A percentile compares a stretch with the other conserved stretches of the same genome.
Conservation (phyloP, 2,797 vertebrate species). For the Darevskia mixta region DNA sequence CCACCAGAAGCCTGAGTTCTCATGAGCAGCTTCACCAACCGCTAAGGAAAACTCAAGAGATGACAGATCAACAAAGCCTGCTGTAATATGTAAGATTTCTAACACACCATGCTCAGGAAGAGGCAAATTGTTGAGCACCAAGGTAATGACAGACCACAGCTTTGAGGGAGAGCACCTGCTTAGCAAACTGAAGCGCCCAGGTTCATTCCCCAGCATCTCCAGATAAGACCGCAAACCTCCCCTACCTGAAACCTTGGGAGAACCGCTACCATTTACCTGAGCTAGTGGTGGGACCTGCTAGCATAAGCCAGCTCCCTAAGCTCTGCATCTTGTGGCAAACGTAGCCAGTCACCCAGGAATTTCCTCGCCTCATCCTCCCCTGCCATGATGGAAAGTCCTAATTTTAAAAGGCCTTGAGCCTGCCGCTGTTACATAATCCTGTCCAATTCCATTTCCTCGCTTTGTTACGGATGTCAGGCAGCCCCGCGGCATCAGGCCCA, state of each 20-base stretch:
- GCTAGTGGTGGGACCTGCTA: too few relatives aligned
- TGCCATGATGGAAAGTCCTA: neutral
- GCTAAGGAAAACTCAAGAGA: neutral
- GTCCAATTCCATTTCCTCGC: neutral
- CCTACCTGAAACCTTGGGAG: too few relatives aligned
- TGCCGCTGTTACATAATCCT: conserved; percentile 8
- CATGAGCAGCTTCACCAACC: neutral
- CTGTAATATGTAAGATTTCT: too few relatives aligned
- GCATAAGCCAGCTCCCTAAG: neutral
- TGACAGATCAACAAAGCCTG: neutral
- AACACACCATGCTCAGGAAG: too few relatives aligned
- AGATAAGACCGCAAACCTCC: too few relatives aligned
- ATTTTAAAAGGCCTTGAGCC: conserved; percentile 7
- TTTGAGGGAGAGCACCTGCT: too few relatives aligned
- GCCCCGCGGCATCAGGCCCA: neutral
- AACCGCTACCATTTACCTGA: too few relatives aligned
- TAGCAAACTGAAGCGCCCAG: too few relatives aligned
- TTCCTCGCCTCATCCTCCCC: neutral
- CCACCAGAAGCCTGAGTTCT: neutral
- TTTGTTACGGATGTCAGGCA: neutral
- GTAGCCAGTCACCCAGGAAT: neutral
- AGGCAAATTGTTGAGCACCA: too few relatives aligned
- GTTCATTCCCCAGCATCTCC: too few relatives aligned
- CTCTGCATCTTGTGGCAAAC: neutral
- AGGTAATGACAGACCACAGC: too few relatives aligned